These are phyloP conservation scores for Limnephilus rhombicus DNA, from an alignment of 2,888 invertebrate species.

Conservation along the genomic window DNA sequence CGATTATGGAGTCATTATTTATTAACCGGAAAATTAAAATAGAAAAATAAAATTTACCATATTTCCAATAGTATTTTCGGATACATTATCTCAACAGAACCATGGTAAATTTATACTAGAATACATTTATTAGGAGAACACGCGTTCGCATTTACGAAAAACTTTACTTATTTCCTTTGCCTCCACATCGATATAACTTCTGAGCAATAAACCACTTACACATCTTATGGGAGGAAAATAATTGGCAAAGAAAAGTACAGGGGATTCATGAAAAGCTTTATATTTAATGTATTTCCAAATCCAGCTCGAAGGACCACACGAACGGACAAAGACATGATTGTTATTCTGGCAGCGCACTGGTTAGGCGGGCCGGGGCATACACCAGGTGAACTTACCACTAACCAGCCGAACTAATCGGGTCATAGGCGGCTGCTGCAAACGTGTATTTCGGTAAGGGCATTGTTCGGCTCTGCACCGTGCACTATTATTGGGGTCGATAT, in stretches of 20 bases:
- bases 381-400: background rate
- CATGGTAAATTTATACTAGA: no score
- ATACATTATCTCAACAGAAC: no score
- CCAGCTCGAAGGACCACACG: background rate
- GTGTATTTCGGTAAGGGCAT: background rate
- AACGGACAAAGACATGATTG: background rate
- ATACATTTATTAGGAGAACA: background rate
- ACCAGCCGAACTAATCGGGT: background rate
- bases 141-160: background rate
- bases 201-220: background rate
- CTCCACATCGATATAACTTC: background rate
- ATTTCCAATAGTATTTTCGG: no score
- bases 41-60: no score
- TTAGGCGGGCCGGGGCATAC: background rate
- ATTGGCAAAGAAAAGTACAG: background rate
- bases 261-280: background rate
- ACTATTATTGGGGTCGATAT: background rate
- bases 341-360: background rate
- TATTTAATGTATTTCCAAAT: background rate
- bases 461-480: background rate
- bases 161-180: background rate
- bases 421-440: background rate
- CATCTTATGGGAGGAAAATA: background rate
- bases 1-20: no score
- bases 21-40: no score